phyloP scores from a whole-genome alignment of 2,113 vertebrate species.

The Corythornis madagascariensis region DNA sequence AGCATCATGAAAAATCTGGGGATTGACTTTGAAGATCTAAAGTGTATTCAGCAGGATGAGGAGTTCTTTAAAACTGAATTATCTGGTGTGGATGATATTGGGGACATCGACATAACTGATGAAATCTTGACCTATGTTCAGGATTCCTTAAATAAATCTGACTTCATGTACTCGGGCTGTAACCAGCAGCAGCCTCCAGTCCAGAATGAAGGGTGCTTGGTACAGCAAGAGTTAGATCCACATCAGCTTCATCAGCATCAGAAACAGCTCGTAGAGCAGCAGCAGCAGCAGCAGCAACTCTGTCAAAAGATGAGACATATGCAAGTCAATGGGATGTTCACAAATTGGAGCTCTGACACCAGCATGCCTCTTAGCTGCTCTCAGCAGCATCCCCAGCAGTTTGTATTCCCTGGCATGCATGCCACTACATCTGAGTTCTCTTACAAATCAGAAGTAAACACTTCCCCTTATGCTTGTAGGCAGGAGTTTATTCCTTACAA shows the following conservation, averaged over 20 bases:
- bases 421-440: constrained; percentile 55
- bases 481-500: constrained; percentile 73
- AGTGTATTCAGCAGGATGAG: constrained; percentile 78
- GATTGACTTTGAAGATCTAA: constrained; percentile 81
- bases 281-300: constrained; percentile 80
- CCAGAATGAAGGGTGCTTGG: constrained; percentile 65
- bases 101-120: constrained; percentile 78
- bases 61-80: constrained; percentile 78
- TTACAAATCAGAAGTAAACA: constrained; percentile 74
- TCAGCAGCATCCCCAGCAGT: constrained; percentile 70
- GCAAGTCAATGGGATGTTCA: constrained; percentile 75
- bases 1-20: constrained; percentile 82
- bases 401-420: constrained; percentile 62
- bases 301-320: constrained; percentile 80
- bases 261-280: constrained; percentile 52
- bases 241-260: constrained; percentile 66
- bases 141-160: constrained; percentile 78
- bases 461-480: constrained; percentile 64
- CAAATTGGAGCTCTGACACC: constrained; percentile 63
- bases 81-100: constrained; percentile 64
- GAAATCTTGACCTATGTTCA: constrained; percentile 84
- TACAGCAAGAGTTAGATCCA: constrained; percentile 63
- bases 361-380: constrained; percentile 53
- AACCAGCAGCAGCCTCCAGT: constrained; percentile 58
- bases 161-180: constrained; percentile 65